A percentile compares a stretch with the other conserved stretches of the same genome.
Conservation (phyloP, 2,797 vertebrate species). For the Epinephelus malabaricus region DNA sequence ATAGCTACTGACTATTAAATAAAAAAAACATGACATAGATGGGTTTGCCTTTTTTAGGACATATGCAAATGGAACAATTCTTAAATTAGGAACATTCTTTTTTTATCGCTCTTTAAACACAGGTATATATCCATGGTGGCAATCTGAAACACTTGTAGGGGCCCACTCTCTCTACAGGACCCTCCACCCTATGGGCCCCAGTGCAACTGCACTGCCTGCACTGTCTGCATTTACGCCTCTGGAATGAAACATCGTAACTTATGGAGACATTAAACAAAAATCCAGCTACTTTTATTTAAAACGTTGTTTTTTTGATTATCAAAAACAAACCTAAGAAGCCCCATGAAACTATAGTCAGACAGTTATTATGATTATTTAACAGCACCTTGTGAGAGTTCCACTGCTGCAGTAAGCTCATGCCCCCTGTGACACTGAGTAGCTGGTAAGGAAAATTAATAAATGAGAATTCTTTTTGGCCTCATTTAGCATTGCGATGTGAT, state of each 20-base stretch:
- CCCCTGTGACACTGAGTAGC: background rate
- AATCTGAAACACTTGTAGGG: too few species aligned
- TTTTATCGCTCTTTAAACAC: too few species aligned
- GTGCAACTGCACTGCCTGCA: too few species aligned
- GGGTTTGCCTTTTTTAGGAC: too few species aligned
- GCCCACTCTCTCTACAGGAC: too few species aligned
- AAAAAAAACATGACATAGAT: too few species aligned
- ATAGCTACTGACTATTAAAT: too few species aligned
- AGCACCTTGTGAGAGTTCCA: background rate
- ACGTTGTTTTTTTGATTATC: background rate
- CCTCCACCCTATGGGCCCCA: too few species aligned
- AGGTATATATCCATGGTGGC: too few species aligned
- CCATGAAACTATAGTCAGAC: background rate
- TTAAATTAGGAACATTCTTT: too few species aligned
- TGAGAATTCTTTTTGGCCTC: constrained; percentile 25
- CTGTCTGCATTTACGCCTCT: too few species aligned
- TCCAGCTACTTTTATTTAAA: background rate
- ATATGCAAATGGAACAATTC: too few species aligned
- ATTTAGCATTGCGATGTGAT: constrained; percentile 41
- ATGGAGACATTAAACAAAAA: background rate
- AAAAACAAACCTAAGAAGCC: background rate
- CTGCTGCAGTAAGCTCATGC: background rate
- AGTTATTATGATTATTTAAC: background rate
- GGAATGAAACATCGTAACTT: background rate
- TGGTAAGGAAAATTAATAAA: constrained; percentile 6